Evolutionary conservation across 2,888 invertebrate species (phyloP), one percentile per base, ranked within the genome.

Genomic region (Patella caerulea): DNA sequence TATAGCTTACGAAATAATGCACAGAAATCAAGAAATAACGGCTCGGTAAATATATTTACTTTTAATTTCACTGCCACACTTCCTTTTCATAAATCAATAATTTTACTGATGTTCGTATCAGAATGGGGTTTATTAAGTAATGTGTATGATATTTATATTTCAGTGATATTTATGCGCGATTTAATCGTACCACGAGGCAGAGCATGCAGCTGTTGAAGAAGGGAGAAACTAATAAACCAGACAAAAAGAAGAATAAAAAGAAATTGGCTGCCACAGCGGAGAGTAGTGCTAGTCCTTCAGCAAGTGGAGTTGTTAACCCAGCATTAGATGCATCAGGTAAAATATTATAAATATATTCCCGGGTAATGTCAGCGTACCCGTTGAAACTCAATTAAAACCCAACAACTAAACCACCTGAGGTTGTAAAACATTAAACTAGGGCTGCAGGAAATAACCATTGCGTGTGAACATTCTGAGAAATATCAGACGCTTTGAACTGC

Each of bases 1-100:
- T 29, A 83, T 83, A 15, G 72, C 73, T 2, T 81, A 82, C 69
- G 83, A 83, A 65, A 82, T 83, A 52, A 75, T 79, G 53, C 78
- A 81, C 54, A 72, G 78, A 54, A 81, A 81, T 34, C 45, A 78
- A 17, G 69, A 71, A 9, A 79, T 77, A 45, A 71, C 72, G 11
- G 79, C 81, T 9, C 79, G 80, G 82, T 82, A 73, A 9, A 71
- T 45, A 45, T 24, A 56, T 19, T 34, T 56, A 11, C 12, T 34
- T 34, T 72, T 11, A 54, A 34, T 4, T 34, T 34, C 34, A 2
- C 34, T 34, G 34, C 2, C 4, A 34, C 34, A 34, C 34, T 34
- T 34, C 3, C 4, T 0, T 34, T 34, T 34, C 34, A 34, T 34
- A 34, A 34, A 34, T 34, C 34, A 34, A 34, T 34, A 34, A 3